Evolutionary conservation across 2,113 vertebrate genomes (phyloP), one percentile per base, ranked within the genome.

Genomic region (Alethe castanea): DNA sequence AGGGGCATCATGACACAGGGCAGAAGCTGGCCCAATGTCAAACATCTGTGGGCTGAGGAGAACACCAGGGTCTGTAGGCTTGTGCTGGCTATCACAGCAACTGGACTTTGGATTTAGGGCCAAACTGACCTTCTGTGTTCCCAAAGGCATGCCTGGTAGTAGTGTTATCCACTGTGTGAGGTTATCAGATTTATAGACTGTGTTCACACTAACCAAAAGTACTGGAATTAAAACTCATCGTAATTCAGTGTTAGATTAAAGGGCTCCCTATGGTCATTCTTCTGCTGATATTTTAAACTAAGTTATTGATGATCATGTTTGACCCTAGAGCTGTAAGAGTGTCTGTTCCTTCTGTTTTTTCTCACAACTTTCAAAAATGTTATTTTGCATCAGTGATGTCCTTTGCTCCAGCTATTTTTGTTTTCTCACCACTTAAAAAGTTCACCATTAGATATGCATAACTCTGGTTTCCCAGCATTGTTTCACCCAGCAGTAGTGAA

Each of bases 1-100:
- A 31, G 16, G 26, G 77, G 5, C 2, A 0, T 44, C 24, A 8
- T 65, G 33, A 26, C 0, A 0, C n/a, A 31, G 16, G 11, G 12
- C 29, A 26, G 12, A 56, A 85, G 24, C 6, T 73, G 19, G 6
- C 45, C 45, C 16, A 16, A 0, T 26, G 31, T 65, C 48, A 65
- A 33, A 77, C 10, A 28, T 16, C 23, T 69, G 19, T 40, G 44
- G 25, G 24, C 38, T 84, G 36, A 18, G 42, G n/a, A 86, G 40
- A 19, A 5, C 26, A n/a, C 4, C 10, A n/a, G 23, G 8, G 48
- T 82, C 62, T 44, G 9, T 19, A 67, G 69, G 48, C 15, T 62
- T 88, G 19, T 90, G 29, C 42, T 86, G 59, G 9, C 35, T 69
- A 0, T 59, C 50, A 47, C 38, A 72, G 44, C 5, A 6, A 28